A percentile compares a stretch with the other conserved stretches of the same genome.
These are phyloP conservation scores for Anhinga anhinga DNA, from an alignment of 2,113 vertebrate genomes.

Conservation along the genomic window DNA sequence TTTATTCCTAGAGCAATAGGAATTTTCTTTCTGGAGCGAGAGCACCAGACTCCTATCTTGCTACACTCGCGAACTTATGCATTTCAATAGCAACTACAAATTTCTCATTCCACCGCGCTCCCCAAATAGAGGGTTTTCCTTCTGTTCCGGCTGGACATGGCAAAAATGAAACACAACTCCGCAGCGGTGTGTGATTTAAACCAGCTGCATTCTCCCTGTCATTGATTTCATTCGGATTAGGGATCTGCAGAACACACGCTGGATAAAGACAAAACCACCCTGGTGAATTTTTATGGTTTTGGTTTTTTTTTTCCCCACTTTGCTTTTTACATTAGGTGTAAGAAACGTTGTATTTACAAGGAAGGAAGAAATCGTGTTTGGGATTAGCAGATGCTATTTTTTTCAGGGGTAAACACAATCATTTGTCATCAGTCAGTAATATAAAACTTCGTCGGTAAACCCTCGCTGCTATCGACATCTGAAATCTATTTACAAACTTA, in stretches of 20 bases:
- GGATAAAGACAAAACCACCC: background rate
- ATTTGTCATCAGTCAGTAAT: background rate
- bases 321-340: background rate
- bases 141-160: background rate
- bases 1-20: background rate
- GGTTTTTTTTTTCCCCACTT: background rate
- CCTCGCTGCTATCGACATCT: background rate
- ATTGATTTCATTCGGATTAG: background rate
- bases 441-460: background rate
- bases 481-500: background rate
- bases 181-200: background rate
- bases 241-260: background rate
- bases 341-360: background rate
- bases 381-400: background rate
- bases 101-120: background rate
- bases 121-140: background rate
- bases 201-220: background rate
- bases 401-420: background rate
- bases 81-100: background rate
- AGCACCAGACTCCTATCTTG: background rate
- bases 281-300: background rate
- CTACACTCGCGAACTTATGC: background rate
- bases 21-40: background rate
- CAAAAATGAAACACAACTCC: background rate
- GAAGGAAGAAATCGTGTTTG: background rate